Evolutionary conservation across 92 coral and sea anemone genomes (phyloP).

Genomic region (Palythoa heliodiscus): DNA sequence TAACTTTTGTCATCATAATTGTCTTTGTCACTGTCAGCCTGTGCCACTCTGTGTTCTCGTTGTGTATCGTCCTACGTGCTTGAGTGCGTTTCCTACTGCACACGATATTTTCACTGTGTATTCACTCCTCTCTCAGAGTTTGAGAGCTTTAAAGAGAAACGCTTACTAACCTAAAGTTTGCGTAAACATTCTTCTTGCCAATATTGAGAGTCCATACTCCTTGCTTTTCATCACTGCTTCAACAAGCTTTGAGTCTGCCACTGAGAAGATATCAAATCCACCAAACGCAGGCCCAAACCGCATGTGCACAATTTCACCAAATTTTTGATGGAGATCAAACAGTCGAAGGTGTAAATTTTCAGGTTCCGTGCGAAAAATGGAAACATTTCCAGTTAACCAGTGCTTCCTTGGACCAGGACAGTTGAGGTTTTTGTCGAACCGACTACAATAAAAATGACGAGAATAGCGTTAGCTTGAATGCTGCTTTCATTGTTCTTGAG

Average conservation of each 20-base stretch:
- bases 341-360: slow-evolving; percentile 33
- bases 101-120: no score
- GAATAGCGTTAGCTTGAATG: neutral
- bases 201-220: slow-evolving; percentile 24
- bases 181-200: slow-evolving; percentile 32
- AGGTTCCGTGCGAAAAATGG: slow-evolving; percentile 36
- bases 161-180: slow-evolving; percentile 30
- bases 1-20: no score
- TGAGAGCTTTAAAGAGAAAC: neutral
- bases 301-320: slow-evolving; percentile 39
- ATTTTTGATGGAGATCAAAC: slow-evolving; percentile 20
- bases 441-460: neutral
- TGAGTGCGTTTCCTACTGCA: no score
- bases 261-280: slow-evolving; percentile 39
- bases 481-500: no score
- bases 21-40: no score
- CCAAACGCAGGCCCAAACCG: slow-evolving; percentile 33
- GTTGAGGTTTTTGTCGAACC: neutral
- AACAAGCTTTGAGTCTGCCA: slow-evolving; percentile 32
- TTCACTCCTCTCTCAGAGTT: no score
- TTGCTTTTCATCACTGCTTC: slow-evolving; percentile 29
- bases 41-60: no score
- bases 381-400: slow-evolving; percentile 30
- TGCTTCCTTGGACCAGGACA: slow-evolving; percentile 41
- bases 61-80: no score